Percentiles rank a stretch among this genome's conserved stretches.
These are phyloP conservation scores for Lithobates pipiens DNA, from an alignment of 2,797 vertebrate genomes.

Conservation along the genomic window DNA sequence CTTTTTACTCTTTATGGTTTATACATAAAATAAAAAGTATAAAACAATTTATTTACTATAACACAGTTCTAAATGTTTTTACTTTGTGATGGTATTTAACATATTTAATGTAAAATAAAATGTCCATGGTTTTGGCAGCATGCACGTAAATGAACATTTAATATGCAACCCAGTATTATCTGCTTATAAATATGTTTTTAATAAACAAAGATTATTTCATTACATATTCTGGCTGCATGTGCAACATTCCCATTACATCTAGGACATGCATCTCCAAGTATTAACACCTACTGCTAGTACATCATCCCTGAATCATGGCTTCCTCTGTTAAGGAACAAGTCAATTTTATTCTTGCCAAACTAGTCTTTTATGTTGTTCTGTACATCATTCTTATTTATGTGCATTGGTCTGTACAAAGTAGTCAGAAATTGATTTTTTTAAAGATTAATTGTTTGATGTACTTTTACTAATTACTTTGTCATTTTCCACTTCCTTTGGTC, in stretches of 20 bases:
- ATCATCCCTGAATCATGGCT: background rate
- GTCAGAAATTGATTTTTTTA: conserved; percentile 43
- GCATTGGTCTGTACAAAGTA: conserved; percentile 32
- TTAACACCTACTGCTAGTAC: conserved; percentile 15
- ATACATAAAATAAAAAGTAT: too few relatives aligned
- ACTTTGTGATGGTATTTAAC: too few relatives aligned
- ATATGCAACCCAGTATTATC: too few relatives aligned
- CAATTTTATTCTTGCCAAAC: conserved; percentile 34
- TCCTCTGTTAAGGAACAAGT: conserved; percentile 2
- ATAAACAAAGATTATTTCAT: background rate
- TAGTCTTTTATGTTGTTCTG: conserved; percentile 41
- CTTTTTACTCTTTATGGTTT: too few relatives aligned
- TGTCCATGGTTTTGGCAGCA: too few relatives aligned
- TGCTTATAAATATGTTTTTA: background rate
- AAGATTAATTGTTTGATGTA: conserved; percentile 52
- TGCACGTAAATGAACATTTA: too few relatives aligned
- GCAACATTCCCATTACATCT: background rate
- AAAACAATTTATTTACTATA: too few relatives aligned
- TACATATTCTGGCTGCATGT: conserved; percentile 26
- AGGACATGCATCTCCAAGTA: conserved; percentile 29
- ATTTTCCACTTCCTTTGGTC: conserved; percentile 48
- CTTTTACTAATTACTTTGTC: conserved; percentile 53
- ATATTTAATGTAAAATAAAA: too few relatives aligned
- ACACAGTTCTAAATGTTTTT: too few relatives aligned
- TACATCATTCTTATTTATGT: conserved; percentile 45